Conservation (phyloP, 2,888 invertebrate genomes). For the Andrena bucephala region DNA sequence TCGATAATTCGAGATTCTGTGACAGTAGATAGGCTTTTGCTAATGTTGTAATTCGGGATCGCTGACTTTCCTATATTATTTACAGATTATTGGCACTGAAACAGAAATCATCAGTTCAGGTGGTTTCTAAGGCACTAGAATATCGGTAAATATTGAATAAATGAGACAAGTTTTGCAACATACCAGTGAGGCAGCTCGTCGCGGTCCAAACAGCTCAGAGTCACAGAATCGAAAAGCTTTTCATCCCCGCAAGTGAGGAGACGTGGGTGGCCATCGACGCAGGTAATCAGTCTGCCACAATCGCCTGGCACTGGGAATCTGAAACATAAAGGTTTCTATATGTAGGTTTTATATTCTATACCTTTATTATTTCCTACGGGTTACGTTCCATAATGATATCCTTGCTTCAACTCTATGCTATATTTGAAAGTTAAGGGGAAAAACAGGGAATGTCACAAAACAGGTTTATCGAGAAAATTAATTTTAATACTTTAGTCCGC, state of each 20-base stretch:
- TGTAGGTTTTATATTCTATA: neutral
- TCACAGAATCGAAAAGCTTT: constrained; percentile 93
- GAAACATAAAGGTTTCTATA: neutral
- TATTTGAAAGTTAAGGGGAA: too few species aligned
- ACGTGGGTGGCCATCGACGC: constrained; percentile 95
- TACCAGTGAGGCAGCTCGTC: constrained; percentile 86
- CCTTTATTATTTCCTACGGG: too few species aligned
- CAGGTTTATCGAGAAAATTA: too few species aligned
- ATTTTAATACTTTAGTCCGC: too few species aligned
- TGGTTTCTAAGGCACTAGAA: neutral
- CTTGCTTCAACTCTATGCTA: too few species aligned
- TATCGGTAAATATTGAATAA: neutral
- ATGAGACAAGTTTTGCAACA: constrained; percentile 31
- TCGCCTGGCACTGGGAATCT: constrained; percentile 94
- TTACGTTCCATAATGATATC: too few species aligned
- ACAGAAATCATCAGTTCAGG: neutral
- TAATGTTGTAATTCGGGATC: neutral
- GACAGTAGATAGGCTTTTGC: neutral
- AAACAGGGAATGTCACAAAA: too few species aligned
- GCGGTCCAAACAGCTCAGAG: constrained; percentile 93
- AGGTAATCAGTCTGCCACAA: constrained; percentile 94
- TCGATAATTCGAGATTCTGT: neutral
- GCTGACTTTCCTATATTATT: constrained; percentile 42
- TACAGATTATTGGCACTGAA: constrained; percentile 76
- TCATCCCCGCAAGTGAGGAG: constrained; percentile 95